These are phyloP conservation scores for Saguinus midas DNA, from an alignment of 2,113 vertebrate species.

Conservation along the genomic window DNA sequence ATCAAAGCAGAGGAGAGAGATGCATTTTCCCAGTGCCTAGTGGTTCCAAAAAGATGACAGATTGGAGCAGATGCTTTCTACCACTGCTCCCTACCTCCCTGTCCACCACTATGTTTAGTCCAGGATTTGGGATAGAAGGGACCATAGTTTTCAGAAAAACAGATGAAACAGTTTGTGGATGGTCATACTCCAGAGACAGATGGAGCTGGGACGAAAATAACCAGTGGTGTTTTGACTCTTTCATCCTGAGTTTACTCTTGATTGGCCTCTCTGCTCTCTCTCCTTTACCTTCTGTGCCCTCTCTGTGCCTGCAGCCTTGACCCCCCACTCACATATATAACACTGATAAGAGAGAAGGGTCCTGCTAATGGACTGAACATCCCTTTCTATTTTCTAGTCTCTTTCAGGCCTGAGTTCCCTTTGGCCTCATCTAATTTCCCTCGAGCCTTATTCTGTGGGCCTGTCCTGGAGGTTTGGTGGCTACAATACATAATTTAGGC, in stretches of 20 bases:
- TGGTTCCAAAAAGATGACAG: not conserved
- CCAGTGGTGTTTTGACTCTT: not conserved
- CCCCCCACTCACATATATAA: not conserved
- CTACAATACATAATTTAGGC: conserved; percentile 66
- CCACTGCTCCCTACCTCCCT: not conserved
- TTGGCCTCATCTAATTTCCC: conserved; percentile 60
- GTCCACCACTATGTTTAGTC: not conserved
- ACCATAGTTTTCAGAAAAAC: not conserved
- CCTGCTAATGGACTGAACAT: not conserved
- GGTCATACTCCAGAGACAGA: not conserved
- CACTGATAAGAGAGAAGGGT: not conserved
- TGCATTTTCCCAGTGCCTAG: not conserved
- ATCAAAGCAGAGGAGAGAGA: not conserved
- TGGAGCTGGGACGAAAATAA: not conserved
- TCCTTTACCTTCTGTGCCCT: not conserved
- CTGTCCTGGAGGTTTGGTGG: conserved; percentile 56
- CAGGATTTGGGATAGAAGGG: not conserved
- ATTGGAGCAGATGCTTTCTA: not conserved
- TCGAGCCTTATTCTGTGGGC: conserved; percentile 55
- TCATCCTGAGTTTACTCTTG: not conserved
- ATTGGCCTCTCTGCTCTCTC: not conserved
- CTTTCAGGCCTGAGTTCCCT: conserved; percentile 14
- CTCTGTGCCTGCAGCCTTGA: not conserved
- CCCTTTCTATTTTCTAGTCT: conserved; percentile 1
- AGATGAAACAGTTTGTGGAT: not conserved